These are phyloP conservation scores for Grantiella picta DNA, from an alignment of 2,113 vertebrate genomes.

Conservation along the genomic window DNA sequence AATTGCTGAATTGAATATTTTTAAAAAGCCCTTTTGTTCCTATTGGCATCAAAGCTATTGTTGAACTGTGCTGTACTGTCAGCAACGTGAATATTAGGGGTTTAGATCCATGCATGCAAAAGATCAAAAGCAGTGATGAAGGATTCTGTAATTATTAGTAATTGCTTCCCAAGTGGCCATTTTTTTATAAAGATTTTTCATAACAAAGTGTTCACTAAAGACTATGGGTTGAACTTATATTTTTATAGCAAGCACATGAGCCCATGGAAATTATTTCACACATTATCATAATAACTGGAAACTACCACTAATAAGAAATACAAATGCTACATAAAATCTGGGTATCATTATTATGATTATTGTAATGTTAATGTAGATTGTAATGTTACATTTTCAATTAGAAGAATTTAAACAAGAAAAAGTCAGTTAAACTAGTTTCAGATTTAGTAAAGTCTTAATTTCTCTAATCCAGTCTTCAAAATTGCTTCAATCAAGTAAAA, in stretches of 20 bases:
- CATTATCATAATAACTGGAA: conserved; percentile 36
- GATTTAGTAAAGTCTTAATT: not conserved
- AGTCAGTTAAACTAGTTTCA: not conserved
- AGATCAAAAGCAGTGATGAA: conserved; percentile 69
- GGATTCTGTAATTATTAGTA: conserved; percentile 70
- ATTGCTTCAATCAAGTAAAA: not conserved
- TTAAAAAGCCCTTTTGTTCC: conserved; percentile 68
- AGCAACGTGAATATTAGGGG: conserved; percentile 33
- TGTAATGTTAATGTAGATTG: not conserved
- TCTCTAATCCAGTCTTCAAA: not conserved
- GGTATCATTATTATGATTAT: not conserved
- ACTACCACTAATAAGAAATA: conserved; percentile 38
- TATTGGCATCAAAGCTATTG: conserved; percentile 53
- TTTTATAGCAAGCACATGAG: conserved; percentile 50
- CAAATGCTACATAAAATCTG: conserved; percentile 12
- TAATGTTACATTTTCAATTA: not conserved
- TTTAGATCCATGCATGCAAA: conserved; percentile 20
- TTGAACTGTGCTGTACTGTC: conserved; percentile 46
- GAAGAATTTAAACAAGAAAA: not conserved
- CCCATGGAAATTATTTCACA: conserved; percentile 30
- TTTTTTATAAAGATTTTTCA: conserved; percentile 57
- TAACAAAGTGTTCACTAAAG: conserved; percentile 35
- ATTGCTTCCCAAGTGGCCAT: conserved; percentile 71
- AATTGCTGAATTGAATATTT: conserved; percentile 68
- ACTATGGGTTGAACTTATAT: conserved; percentile 33